Conservation (phyloP, 2,888 invertebrate genomes). For the Cerastis rubricosa region DNA sequence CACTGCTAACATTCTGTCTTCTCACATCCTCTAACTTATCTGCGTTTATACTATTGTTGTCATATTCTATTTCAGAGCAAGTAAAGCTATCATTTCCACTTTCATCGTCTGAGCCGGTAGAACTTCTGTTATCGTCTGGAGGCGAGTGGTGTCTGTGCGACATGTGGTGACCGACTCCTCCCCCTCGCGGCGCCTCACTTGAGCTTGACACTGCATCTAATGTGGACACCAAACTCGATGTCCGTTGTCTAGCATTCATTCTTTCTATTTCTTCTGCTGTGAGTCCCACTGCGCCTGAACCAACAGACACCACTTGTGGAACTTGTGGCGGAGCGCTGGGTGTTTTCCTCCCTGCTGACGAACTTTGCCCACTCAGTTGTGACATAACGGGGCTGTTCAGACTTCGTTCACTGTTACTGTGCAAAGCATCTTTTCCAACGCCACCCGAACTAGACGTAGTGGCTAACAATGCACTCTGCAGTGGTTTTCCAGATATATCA, state of each 20-base stretch:
- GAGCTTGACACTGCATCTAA: conserved; percentile 98
- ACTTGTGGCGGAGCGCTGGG: conserved; percentile 93
- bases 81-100: conserved; percentile 99
- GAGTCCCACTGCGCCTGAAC: conserved; percentile 94
- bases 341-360: conserved; percentile 94
- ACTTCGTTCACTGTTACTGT: conserved; percentile 97
- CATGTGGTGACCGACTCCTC: conserved; percentile 92
- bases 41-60: conserved; percentile 96
- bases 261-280: conserved; percentile 98
- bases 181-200: conserved; percentile 94
- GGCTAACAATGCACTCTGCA: conserved; percentile 96
- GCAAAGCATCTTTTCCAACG: conserved; percentile 96
- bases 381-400: conserved; percentile 98
- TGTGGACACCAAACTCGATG: conserved; percentile 97
- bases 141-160: conserved; percentile 94
- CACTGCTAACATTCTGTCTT: conserved; percentile 89
- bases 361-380: conserved; percentile 96
- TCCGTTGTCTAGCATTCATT: conserved; percentile 96
- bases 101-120: conserved; percentile 96
- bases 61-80: conserved; percentile 99
- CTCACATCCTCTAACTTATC: conserved; percentile 93
- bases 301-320: conserved; percentile 92
- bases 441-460: conserved; percentile 97
- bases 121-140: conserved; percentile 94
- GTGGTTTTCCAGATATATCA: conserved; percentile 97